Base-by-base conservation (phyloP, 2,113 vertebrate species). In the Xiphophorus hellerii region DNA sequence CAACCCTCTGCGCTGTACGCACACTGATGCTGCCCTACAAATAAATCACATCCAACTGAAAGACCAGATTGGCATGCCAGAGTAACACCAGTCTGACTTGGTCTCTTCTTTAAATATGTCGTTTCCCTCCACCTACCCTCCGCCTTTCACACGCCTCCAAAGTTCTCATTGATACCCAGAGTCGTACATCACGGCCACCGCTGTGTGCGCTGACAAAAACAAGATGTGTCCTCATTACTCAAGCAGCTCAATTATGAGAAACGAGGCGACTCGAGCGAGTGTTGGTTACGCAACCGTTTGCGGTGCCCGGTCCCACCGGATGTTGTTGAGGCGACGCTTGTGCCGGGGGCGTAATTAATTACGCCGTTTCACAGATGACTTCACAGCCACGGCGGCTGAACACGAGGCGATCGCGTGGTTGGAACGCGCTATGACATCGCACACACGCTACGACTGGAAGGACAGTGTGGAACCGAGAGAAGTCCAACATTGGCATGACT, bases 301-400 rank as follows among this genome's bases (percentile, higher is more conserved):
- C 84, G 72, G 82, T 84, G 85, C 71, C 78, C 4, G 82, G 87
- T 65, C 75, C 75, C 11, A 42, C 76, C 80, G 74, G 90, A 91
- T 92, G 87, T 88, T 83, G 73, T 37, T 78, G 71, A 77, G 88
- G 84, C n/a, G 31, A 84, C 83, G 77, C 74, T 86, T 87, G 68
- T 4, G 60, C 76, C 63, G n/a, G 73, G 64, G 86, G 84, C 73
- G 33, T 7, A 70, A 84, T 87, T 90, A 87, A 91, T 90, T 84
- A 83, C 31, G 44, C 84, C 29, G 81, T 88, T 92, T 92, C 74
- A 91, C 88, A 86, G 82, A 90, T 91, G 86, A 86, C 87, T 89
- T 89, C 70, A 76, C 62, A 8, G 66, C 80, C 44, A 74, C 62
- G 5, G 73, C 74, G 71, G 73, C 78, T 73, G 74, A 81, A 88